Conservation (phyloP, 1,140 invertebrate genomes). For the Drosophila cardini region DNA sequence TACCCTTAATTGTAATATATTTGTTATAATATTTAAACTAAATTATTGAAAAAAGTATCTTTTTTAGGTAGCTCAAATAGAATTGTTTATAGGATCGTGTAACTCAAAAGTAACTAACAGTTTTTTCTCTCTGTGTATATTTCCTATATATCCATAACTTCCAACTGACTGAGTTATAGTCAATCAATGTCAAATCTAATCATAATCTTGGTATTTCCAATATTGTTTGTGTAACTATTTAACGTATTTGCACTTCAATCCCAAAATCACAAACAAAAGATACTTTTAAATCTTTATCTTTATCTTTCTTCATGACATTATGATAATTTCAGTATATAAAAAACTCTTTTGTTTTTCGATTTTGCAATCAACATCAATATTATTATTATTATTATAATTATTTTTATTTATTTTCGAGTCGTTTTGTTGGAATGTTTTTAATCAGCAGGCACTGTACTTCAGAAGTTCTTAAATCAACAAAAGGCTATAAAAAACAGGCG, state of each 20-base stretch:
- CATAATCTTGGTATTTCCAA: too few species aligned
- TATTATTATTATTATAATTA: slow-evolving; percentile 13
- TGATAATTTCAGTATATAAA: background rate
- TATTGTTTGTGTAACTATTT: too few species aligned
- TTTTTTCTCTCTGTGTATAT: background rate
- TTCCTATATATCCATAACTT: too few species aligned
- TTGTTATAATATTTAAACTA: background rate
- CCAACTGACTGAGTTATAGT: background rate
- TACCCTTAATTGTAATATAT: background rate
- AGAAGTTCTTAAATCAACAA: slow-evolving; percentile 45
- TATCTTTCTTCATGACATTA: background rate
- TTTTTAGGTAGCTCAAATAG: background rate
- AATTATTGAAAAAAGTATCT: background rate
- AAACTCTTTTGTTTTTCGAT: background rate
- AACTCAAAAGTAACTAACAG: background rate
- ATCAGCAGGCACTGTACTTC: slow-evolving; percentile 36
- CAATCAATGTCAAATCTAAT: background rate
- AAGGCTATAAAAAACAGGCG: slow-evolving; percentile 18
- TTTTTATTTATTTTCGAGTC: slow-evolving; percentile 18
- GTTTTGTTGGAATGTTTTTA: slow-evolving; percentile 32
- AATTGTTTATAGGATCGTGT: background rate
- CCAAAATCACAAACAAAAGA: too few species aligned
- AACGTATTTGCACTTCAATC: too few species aligned
- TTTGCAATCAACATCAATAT: slow-evolving; percentile 2
- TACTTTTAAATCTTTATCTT: too few species aligned